Conservation (phyloP, 2,888 invertebrate species). For the Tenodera sinensis region DNA sequence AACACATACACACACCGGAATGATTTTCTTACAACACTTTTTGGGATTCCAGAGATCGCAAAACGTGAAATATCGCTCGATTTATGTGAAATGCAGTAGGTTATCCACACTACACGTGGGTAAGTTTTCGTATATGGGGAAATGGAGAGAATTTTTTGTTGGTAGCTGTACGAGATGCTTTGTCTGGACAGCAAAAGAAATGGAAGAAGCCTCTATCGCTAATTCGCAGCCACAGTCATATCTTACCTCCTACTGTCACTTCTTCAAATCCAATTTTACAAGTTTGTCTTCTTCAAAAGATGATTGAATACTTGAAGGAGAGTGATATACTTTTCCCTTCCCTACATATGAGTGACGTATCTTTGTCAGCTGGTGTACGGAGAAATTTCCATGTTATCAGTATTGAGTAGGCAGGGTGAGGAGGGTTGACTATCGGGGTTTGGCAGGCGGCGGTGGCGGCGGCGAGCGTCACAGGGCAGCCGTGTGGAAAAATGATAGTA, state of each 20-base stretch:
- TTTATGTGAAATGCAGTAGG: no score
- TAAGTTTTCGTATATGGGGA: no score
- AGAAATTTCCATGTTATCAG: constrained; percentile 29
- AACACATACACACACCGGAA: no score
- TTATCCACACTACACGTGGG: no score
- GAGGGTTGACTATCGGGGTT: constrained; percentile 25
- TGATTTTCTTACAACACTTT: no score
- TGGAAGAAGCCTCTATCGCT: background rate
- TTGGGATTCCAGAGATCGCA: no score
- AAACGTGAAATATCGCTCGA: no score
- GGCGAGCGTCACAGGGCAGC: constrained; percentile 27
- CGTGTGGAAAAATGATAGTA: constrained; percentile 33
- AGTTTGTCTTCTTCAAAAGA: background rate
- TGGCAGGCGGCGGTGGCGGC: constrained; percentile 30
- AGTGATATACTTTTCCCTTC: background rate
- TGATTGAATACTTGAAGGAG: constrained; percentile 3
- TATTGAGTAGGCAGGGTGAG: constrained; percentile 21
- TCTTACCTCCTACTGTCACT: background rate
- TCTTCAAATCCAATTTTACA: background rate
- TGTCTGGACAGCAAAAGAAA: background rate
- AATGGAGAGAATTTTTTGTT: no score
- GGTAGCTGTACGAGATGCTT: no score
- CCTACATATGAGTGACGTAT: constrained; percentile 30
- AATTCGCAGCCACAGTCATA: background rate
- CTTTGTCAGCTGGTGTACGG: constrained; percentile 20